Evolutionary conservation across 2,797 vertebrate species (phyloP), one percentile per base, ranked within the genome.

Genomic region (Galago senegalensis): DNA sequence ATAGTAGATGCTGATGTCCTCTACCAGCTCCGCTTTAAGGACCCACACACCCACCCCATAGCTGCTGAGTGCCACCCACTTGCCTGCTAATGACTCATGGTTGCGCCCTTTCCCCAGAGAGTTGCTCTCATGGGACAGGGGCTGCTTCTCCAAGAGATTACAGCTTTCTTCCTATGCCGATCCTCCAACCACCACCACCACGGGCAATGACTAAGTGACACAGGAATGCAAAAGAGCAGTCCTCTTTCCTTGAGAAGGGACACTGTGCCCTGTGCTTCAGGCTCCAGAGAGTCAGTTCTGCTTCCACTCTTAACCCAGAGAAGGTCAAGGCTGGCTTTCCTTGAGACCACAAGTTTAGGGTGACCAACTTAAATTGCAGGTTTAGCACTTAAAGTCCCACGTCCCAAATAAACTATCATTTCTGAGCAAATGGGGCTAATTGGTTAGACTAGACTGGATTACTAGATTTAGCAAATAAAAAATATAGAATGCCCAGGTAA

Each of bases 381-480:
- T 61, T 94, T 53, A 87, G 37, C 61, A 20, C 67, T 60, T 25
- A 37, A 92, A 70, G 56, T 37, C 16, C 67, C 25, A 56, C 2
- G 0, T 73, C 25, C 49, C 79, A 29, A 69, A 82, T 72, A 72
- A 37, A 12, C 9, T 60, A 58, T 87, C 67, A 29, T 17, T 77
- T 73, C 43, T 9, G 43, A 18, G 31, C 23, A 53, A 53, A 70
- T 40, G 12, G 4, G 37, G 58, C 25, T 65, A 40, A 49, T 69
- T 82, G 40, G 46, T 21, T 40, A 79, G 86, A 63, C 85, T 83
- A 40, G 60, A n/a, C 53, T 82, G 34, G 63, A 34, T 70, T 85
- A 43, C 43, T 77, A 86, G 73, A 81, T 87, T 86, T 73, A 96
- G 56, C 20, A 89, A 60, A 37, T 69, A 49, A 89, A 94, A 95